Evolutionary conservation across 1,140 invertebrate genomes (phyloP).

Genomic region (Drosophila bocqueti): DNA sequence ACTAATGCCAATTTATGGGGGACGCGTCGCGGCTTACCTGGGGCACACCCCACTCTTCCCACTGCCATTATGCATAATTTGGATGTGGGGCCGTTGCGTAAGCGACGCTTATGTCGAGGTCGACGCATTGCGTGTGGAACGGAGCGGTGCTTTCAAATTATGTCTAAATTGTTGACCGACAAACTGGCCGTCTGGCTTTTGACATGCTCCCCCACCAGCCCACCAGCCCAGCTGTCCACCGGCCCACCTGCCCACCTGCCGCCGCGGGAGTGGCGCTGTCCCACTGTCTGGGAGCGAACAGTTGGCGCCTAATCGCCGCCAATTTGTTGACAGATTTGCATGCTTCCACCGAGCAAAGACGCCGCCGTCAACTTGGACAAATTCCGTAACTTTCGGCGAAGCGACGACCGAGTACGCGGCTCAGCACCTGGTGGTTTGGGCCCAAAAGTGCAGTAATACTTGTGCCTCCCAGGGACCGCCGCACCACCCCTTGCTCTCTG

Average conservation of each 20-base stretch:
- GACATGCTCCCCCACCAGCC: conserved; percentile 1
- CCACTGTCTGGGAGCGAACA: conserved; percentile 16
- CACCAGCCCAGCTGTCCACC: conserved; percentile 1
- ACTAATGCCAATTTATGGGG: conserved; percentile 79
- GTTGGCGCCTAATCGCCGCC: conserved; percentile 62
- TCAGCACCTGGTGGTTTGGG: conserved; percentile 24
- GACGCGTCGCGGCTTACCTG: conserved; percentile 33
- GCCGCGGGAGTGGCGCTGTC: conserved; percentile 13
- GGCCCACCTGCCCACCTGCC: conserved; percentile 2
- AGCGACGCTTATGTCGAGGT: conserved; percentile 52
- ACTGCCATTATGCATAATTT: conserved; percentile 70
- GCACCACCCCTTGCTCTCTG: conserved; percentile 12
- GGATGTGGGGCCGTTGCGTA: conserved; percentile 74
- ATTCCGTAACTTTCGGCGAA: conserved; percentile 52
- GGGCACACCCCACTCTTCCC: not conserved
- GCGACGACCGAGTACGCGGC: conserved; percentile 11
- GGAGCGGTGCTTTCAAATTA: conserved; percentile 62
- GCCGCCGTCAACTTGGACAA: conserved; percentile 43
- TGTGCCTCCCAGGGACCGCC: not conserved
- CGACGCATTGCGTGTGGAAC: conserved; percentile 39
- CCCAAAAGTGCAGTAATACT: conserved; percentile 21
- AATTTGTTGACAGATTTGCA: conserved; percentile 75
- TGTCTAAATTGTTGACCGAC: conserved; percentile 64
- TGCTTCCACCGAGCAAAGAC: conserved; percentile 42
- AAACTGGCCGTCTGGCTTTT: conserved; percentile 16